Conservation (phyloP, 2,113 vertebrate genomes). For the Uropsilus gracilis region DNA sequence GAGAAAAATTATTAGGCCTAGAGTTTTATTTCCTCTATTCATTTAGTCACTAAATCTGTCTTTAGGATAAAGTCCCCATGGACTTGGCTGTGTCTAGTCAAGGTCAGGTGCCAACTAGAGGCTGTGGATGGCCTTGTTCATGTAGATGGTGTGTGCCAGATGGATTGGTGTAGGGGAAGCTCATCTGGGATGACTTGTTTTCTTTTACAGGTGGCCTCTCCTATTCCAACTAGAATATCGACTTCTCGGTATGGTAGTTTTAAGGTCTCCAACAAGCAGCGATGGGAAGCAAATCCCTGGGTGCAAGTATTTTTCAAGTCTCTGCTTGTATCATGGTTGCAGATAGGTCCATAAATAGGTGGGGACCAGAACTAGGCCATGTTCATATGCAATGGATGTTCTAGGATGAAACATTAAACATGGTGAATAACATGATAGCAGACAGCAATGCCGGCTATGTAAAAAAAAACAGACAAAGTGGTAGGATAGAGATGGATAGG, state of each 20-base stretch:
- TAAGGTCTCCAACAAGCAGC: not conserved
- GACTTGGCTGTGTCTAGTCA: not conserved
- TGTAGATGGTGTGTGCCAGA: not conserved
- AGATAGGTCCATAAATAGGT: not conserved
- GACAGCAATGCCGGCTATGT: not conserved
- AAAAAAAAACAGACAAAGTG: not conserved
- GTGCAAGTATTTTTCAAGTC: not conserved
- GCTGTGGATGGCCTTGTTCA: not conserved
- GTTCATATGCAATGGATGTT: not conserved
- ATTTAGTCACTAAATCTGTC: not conserved
- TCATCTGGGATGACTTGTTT: not conserved
- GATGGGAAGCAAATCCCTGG: not conserved
- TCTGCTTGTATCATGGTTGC: not conserved
- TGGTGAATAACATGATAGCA: not conserved
- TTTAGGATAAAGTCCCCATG: not conserved
- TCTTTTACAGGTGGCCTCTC: not conserved
- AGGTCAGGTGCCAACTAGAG: not conserved
- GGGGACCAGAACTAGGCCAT: not conserved
- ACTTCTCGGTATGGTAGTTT: not conserved
- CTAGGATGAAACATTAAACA: not conserved
- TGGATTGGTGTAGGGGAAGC: not conserved
- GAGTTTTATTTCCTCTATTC: not conserved
- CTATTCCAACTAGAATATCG: not conserved
- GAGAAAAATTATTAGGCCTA: not conserved
- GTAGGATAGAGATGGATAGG: not conserved